phyloP scores from a whole-genome alignment of 2,113 vertebrate genomes.

The Pollachius pollachius region DNA sequence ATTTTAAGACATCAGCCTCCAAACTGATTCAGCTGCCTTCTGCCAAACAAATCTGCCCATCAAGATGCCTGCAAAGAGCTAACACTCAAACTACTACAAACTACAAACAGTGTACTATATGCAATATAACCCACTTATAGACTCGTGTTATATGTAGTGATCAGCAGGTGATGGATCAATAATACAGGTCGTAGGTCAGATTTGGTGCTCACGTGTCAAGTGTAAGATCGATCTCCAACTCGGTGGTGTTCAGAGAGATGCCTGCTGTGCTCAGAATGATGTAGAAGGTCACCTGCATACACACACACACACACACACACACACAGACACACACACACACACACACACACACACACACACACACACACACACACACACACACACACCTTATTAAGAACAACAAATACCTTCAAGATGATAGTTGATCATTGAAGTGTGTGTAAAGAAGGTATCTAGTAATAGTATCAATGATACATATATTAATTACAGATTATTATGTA shows the following conservation, averaged over 20 bases:
- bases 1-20: no score
- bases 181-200: not conserved
- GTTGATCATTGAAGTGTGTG: not conserved
- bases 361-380: not conserved
- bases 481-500: not conserved
- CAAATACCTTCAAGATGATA: not conserved
- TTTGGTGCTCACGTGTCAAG: conserved; percentile 80
- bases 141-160: not conserved
- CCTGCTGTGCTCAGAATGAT: conserved; percentile 84
- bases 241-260: conserved; percentile 80
- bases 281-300: conserved; percentile 82
- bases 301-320: conserved; percentile 19
- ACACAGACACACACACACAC: not conserved
- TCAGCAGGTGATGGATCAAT: not conserved
- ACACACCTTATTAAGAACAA: not conserved
- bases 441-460: no score
- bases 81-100: no score
- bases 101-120: no score
- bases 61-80: no score
- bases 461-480: no score
- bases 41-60: no score
- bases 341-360: not conserved
- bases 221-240: conserved; percentile 83
- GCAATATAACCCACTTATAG: no score
- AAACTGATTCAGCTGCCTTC: no score